Percentiles rank a stretch among this genome's conserved stretches.
Conservation (phyloP, 2,113 vertebrate genomes). For the Mormoops blainvillei region DNA sequence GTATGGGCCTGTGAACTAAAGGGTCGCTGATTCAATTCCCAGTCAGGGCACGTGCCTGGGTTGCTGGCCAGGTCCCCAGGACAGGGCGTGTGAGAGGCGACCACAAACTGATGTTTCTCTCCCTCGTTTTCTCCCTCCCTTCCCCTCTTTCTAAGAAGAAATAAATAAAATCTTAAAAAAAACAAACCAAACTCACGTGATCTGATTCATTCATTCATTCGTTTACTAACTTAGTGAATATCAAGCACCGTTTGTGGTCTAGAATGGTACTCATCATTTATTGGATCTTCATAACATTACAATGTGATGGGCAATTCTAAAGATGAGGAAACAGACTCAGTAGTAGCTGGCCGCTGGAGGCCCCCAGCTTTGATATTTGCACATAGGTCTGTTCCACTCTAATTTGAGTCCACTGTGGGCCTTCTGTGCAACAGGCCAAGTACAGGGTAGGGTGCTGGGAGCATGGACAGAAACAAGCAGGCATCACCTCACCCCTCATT, state of each 20-base stretch:
- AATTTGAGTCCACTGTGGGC: not conserved
- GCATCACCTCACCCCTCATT: fast-evolving
- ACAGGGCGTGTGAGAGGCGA: no score
- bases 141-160: no score
- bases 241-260: no score
- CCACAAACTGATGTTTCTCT: no score
- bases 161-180: no score
- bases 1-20: no score
- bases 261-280: not conserved
- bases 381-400: not conserved
- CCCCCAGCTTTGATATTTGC: not conserved
- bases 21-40: no score
- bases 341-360: not conserved
- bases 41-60: no score
- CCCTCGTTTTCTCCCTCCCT: no score
- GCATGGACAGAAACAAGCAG: not conserved
- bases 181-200: no score
- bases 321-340: not conserved
- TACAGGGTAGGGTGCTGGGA: not conserved
- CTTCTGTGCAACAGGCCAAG: not conserved
- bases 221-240: not conserved
- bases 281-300: not conserved
- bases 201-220: not conserved
- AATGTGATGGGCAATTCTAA: not conserved
- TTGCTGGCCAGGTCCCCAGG: no score